Percentiles rank a stretch among this genome's conserved stretches.
phyloP scores from a whole-genome alignment of 2,888 invertebrate species.

The Bembecia ichneumoniformis region DNA sequence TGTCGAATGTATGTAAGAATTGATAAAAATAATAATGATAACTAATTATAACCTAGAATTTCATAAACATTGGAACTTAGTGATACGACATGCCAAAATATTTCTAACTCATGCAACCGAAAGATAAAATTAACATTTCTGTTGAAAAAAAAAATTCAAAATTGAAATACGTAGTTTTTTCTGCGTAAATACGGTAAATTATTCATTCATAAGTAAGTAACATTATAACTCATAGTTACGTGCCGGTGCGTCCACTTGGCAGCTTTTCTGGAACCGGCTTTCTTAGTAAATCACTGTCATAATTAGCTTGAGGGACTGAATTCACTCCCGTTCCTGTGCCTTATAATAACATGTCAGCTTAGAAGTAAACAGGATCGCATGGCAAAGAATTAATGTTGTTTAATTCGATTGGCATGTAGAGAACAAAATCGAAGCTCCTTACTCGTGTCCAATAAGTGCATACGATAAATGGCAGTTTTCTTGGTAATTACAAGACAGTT shows the following conservation, averaged over 20 bases:
- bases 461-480: background rate
- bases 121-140: no score
- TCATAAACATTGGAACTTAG: no score
- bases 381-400: background rate
- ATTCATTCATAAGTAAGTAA: background rate
- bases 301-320: conserved; percentile 8
- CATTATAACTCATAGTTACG: conserved; percentile 4
- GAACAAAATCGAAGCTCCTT: background rate
- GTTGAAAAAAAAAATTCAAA: no score
- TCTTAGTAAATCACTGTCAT: conserved; percentile 8
- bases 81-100: no score
- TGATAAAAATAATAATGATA: no score
- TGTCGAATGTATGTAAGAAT: no score
- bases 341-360: background rate
- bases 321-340: conserved; percentile 1
- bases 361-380: background rate
- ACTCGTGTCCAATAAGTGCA: background rate
- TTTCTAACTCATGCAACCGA: no score
- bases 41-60: no score
- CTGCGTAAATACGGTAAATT: no score
- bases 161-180: no score
- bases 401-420: background rate
- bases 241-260: conserved; percentile 7
- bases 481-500: background rate
- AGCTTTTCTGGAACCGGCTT: conserved; percentile 3